Conservation (phyloP, 2,888 invertebrate genomes). For the Cephonodes hylas region DNA sequence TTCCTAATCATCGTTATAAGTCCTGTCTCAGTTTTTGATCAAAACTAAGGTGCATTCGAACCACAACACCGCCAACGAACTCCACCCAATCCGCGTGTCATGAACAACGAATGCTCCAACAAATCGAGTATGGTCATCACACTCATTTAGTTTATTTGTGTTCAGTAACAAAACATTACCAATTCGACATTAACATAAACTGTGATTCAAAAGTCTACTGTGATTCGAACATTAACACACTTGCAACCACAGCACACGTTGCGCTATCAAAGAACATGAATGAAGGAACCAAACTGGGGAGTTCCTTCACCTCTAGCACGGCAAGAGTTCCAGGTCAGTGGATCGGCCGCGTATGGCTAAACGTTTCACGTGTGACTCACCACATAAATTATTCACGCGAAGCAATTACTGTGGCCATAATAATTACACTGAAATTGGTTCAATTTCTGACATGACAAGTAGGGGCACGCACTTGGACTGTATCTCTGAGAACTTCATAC, state of each 20-base stretch:
- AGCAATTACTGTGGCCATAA: slow-evolving; percentile 4
- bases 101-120: too few relatives aligned
- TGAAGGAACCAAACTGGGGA: neutral
- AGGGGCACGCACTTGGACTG: neutral
- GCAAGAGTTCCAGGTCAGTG: neutral
- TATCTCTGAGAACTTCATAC: too few relatives aligned
- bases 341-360: neutral
- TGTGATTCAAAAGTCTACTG: too few relatives aligned
- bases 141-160: too few relatives aligned
- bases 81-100: too few relatives aligned
- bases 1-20: too few relatives aligned
- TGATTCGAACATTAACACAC: neutral
- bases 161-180: too few relatives aligned
- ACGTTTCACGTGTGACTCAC: neutral
- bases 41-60: too few relatives aligned
- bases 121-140: too few relatives aligned
- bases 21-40: too few relatives aligned
- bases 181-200: too few relatives aligned
- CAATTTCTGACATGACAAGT: neutral
- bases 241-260: neutral
- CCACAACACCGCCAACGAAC: too few relatives aligned
- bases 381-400: slow-evolving; percentile 2
- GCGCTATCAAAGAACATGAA: neutral
- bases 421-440: neutral
- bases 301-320: neutral